Conservation (phyloP, 2,888 invertebrate genomes). For the Alloscopus bannaensis region DNA sequence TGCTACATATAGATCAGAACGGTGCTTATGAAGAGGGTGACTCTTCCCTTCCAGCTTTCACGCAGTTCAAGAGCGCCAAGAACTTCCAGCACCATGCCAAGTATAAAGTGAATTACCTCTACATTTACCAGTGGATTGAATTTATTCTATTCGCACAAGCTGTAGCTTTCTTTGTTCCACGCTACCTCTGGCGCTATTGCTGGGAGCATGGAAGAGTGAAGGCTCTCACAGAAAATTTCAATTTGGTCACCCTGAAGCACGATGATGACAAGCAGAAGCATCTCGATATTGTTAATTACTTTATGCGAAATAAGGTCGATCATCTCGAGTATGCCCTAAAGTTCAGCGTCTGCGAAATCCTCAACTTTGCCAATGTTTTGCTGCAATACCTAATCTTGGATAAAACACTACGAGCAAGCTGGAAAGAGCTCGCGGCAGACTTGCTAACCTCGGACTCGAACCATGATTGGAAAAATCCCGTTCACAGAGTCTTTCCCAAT, state of each 20-base stretch:
- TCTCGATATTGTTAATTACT: constrained; percentile 32
- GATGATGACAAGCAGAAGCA: constrained; percentile 37
- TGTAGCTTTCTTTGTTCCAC: constrained; percentile 74
- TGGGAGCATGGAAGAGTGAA: constrained; percentile 60
- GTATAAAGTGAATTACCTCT: constrained; percentile 31
- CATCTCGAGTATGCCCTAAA: constrained; percentile 54
- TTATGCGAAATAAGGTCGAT: constrained; percentile 37
- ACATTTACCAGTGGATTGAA: constrained; percentile 91
- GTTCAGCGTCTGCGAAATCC: constrained; percentile 49
- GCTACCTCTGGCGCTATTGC: constrained; percentile 60
- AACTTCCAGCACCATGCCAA: neutral
- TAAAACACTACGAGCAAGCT: constrained; percentile 7
- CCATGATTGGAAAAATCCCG: constrained; percentile 1
- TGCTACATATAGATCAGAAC: neutral
- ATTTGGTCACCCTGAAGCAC: constrained; percentile 15
- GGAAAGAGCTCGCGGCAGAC: constrained; percentile 19
- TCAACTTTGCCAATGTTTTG: constrained; percentile 54
- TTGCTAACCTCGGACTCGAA: constrained; percentile 45
- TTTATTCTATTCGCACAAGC: constrained; percentile 94
- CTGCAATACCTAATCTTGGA: constrained; percentile 36
- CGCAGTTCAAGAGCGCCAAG: neutral
- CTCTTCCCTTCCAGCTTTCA: neutral
- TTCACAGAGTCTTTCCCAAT: constrained; percentile 52
- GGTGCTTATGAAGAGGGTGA: constrained; percentile 2
- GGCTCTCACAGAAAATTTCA: constrained; percentile 23